Percentiles rank a stretch among this genome's conserved stretches.
Conservation (phyloP, 2,888 invertebrate genomes). For the Drosophila vallismaia region DNA sequence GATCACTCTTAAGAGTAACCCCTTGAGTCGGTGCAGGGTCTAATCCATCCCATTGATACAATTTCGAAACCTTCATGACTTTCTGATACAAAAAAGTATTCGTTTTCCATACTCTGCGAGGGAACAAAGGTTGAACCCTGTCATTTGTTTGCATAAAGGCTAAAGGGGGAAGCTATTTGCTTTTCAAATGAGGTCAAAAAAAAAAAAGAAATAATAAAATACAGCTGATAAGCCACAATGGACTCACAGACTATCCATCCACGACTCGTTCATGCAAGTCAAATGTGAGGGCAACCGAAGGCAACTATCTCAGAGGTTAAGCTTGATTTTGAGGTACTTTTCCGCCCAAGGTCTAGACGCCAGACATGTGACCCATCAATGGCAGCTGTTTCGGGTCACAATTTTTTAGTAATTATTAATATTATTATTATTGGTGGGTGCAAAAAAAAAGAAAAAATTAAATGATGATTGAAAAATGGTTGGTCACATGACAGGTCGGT, state of each 20-base stretch:
- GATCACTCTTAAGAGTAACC: conserved; percentile 6
- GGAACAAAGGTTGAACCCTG: conserved; percentile 53
- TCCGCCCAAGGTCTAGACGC: conserved; percentile 56
- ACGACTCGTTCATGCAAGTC: conserved; percentile 42
- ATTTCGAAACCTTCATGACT: conserved; percentile 37
- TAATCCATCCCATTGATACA: conserved; percentile 29
- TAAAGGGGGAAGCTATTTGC: conserved; percentile 58
- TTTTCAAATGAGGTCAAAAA: conserved; percentile 77
- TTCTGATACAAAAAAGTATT: conserved; percentile 18
- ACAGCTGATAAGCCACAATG: conserved; percentile 34
- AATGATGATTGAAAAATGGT: conserved; percentile 65
- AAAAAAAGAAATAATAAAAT: conserved; percentile 74
- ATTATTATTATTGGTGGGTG: too few relatives aligned
- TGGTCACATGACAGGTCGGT: conserved; percentile 67
- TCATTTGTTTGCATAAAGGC: conserved; percentile 45
- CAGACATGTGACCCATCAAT: conserved; percentile 40
- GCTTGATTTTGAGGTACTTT: conserved; percentile 3
- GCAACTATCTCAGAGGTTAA: conserved; percentile 43
- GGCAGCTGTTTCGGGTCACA: conserved; percentile 51
- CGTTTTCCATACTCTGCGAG: conserved; percentile 30
- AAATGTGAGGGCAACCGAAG: conserved; percentile 23
- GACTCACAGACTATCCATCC: conserved; percentile 6
- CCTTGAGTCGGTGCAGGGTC: conserved; percentile 51
- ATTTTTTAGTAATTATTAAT: conserved; percentile 30
- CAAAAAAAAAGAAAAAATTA: too few relatives aligned